Conservation (phyloP, 1,140 invertebrate genomes). For the Drosophila tropicalis region DNA sequence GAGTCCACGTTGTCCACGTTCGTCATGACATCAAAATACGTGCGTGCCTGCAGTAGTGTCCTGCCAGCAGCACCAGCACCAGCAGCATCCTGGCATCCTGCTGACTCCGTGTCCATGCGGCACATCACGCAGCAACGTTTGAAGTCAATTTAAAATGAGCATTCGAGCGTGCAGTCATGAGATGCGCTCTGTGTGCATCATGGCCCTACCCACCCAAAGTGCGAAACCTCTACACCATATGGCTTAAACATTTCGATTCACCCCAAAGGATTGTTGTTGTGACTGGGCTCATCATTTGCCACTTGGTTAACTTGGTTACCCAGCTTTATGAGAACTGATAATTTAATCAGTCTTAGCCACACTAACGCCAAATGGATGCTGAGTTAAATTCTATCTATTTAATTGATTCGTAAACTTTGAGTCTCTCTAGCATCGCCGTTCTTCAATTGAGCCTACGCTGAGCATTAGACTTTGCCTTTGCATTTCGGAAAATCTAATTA, state of each 20-base stretch:
- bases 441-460: too few species aligned
- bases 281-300: constrained; percentile 68
- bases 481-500: constrained; percentile 62
- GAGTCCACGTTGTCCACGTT: constrained; percentile 67
- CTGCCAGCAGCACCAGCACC: not conserved
- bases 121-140: constrained; percentile 78
- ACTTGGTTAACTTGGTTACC: constrained; percentile 42
- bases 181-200: constrained; percentile 48
- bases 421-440: constrained; percentile 4
- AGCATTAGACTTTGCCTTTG: not conserved
- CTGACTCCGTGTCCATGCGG: constrained; percentile 65
- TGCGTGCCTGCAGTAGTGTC: constrained; percentile 58
- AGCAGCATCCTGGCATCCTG: constrained; percentile 29
- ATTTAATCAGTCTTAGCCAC: constrained; percentile 65
- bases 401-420: constrained; percentile 62
- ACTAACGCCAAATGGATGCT: constrained; percentile 7
- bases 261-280: constrained; percentile 57
- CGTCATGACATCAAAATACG: constrained; percentile 73
- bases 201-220: not conserved
- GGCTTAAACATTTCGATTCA: not conserved
- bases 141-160: constrained; percentile 82
- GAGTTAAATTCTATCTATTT: constrained; percentile 56
- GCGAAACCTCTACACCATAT: constrained; percentile 4
- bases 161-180: constrained; percentile 79
- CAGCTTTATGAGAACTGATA: constrained; percentile 54